Conservation (phyloP, 2,797 vertebrate species). For the Chelmon rostratus region DNA sequence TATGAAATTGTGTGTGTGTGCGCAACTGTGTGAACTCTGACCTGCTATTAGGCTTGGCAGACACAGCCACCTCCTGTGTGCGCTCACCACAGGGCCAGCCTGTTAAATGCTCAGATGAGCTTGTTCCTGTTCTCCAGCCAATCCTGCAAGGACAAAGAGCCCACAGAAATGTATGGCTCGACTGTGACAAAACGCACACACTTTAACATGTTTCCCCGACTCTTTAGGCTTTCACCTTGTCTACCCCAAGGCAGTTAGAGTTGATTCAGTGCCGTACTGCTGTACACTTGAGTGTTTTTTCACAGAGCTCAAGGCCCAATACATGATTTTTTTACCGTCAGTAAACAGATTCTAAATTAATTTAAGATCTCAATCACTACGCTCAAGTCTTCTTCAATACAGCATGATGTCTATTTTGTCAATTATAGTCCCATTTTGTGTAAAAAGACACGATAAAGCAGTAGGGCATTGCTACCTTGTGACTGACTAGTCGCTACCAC, state of each 20-base stretch:
- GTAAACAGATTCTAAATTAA: no score
- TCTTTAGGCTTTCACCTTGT: slow-evolving; percentile 33
- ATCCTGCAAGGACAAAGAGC: slow-evolving; percentile 66
- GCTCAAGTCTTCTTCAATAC: no score
- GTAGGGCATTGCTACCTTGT: no score
- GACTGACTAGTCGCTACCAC: no score
- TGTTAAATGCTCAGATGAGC: slow-evolving; percentile 66
- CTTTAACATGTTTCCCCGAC: slow-evolving; percentile 21
- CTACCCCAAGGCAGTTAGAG: background rate
- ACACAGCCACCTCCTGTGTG: slow-evolving; percentile 65
- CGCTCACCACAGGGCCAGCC: slow-evolving; percentile 52
- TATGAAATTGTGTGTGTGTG: slow-evolving; percentile 3
- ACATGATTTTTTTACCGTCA: no score
- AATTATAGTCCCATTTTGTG: no score
- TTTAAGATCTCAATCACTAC: no score
- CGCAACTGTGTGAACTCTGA: slow-evolving; percentile 52
- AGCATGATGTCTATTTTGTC: no score
- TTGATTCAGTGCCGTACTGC: background rate
- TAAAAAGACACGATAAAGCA: no score
- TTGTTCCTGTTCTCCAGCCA: slow-evolving; percentile 65
- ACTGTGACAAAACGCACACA: slow-evolving; percentile 36
- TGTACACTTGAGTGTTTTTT: background rate
- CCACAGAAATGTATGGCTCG: slow-evolving; percentile 51
- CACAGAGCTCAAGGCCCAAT: background rate
- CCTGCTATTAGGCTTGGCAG: slow-evolving; percentile 58